A percentile compares a stretch with the other conserved stretches of the same genome.
Conservation (phyloP, 1,140 invertebrate genomes). For the Leptinotarsa defecta region DNA sequence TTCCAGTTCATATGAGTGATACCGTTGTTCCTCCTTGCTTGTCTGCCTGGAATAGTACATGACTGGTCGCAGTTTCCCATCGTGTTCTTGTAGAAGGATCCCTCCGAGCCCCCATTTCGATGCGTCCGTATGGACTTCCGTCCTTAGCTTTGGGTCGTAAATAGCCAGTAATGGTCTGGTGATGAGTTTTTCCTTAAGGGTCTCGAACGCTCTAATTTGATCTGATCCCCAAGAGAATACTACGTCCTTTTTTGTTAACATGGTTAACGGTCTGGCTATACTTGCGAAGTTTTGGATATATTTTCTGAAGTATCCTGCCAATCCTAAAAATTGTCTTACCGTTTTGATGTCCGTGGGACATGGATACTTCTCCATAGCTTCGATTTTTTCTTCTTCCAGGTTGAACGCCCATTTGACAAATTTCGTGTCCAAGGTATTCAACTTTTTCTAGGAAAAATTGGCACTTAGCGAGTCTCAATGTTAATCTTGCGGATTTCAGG, state of each 20-base stretch:
- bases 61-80: slow-evolving; percentile 35
- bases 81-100: slow-evolving; percentile 38
- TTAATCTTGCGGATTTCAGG: slow-evolving; percentile 30
- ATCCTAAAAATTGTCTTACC: slow-evolving; percentile 54
- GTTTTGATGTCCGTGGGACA: slow-evolving; percentile 45
- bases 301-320: slow-evolving; percentile 49
- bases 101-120: slow-evolving; percentile 38
- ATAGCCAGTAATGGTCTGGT: slow-evolving; percentile 21
- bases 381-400: slow-evolving; percentile 43
- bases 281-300: slow-evolving; percentile 42
- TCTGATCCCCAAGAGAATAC: slow-evolving; percentile 31
- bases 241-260: slow-evolving; percentile 32
- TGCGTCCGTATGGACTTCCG: slow-evolving; percentile 26
- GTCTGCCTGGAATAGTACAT: slow-evolving; percentile 50
- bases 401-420: slow-evolving; percentile 34
- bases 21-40: slow-evolving; percentile 36
- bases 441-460: slow-evolving; percentile 30
- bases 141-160: slow-evolving; percentile 14
- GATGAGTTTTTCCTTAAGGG: slow-evolving; percentile 12
- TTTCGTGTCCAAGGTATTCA: slow-evolving; percentile 31
- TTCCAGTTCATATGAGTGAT: slow-evolving; percentile 50
- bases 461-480: slow-evolving; percentile 37
- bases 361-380: slow-evolving; percentile 34
- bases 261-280: slow-evolving; percentile 36
- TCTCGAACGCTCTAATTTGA: slow-evolving; percentile 33